Evolutionary conservation across 2,113 vertebrate genomes (phyloP), one percentile per base, ranked within the genome.

Genomic region (Hippopotamus amphibius): DNA sequence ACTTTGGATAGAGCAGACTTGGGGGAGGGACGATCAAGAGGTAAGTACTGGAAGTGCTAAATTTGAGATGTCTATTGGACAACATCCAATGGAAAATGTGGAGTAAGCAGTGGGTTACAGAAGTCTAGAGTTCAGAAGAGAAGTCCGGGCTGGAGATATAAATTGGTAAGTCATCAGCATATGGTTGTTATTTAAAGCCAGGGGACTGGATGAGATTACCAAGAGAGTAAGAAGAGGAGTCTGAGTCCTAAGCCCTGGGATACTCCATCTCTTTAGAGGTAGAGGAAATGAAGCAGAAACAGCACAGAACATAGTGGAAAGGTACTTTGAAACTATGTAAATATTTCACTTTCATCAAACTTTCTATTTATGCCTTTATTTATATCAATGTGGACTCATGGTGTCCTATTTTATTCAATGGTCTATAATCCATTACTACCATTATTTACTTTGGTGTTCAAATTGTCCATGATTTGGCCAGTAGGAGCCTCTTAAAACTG

Each of bases 111-210:
- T 61, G 61, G 57, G 76, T 74, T 88, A 72, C 15, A 24, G 48
- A 88, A 61, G 37, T 81, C 59, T 41, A 89, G 59, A 68, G 65
- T 85, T 88, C 61, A 59, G 88, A 77, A 83, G 84, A 97, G 89
- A 79, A 74, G 71, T 77, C 82, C 14, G 21, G 57, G 43, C 50
- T 94, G 48, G 22, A 79, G 55, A 69, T 61, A 48, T 26, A 93
- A 93, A n/a, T 28, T 16, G 53, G 21, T 80, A 93, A 90, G 86
- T 83, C 77, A 84, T 93, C 71, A 84, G 76, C 76, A 63, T 69
- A 65, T 81, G 57, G 50, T 24, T 93, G 81, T n/a, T 91, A 85
- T 80, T 91, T 63, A 72, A 91, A 96, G 55, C 30, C 6, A 22
- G 57, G 26, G 57, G n/a, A 28, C 61, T 77, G 43, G 53, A 91